A percentile compares a stretch with the other conserved stretches of the same genome.
These are phyloP conservation scores for Escarpia spicata DNA, from an alignment of 2,888 invertebrate species.

Conservation along the genomic window DNA sequence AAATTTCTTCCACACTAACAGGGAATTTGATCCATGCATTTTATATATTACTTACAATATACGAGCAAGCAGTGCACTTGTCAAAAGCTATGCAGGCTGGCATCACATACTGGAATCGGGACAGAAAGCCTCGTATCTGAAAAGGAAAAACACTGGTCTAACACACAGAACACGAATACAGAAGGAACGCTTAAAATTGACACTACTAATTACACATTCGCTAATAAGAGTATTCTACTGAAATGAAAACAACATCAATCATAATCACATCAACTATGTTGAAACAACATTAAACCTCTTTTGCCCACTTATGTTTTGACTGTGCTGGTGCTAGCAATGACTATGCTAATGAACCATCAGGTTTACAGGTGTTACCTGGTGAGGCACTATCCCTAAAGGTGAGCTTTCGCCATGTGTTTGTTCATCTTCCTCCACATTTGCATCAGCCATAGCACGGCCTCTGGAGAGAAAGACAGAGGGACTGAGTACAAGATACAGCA, in stretches of 20 bases:
- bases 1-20: not conserved
- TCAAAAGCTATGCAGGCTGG: slow-evolving; percentile 88
- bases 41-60: slow-evolving; percentile 55
- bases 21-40: not conserved
- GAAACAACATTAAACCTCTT: not conserved
- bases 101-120: slow-evolving; percentile 81
- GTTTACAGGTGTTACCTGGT: slow-evolving; percentile 66
- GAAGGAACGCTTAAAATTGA: not conserved
- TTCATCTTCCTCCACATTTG: slow-evolving; percentile 56
- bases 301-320: not conserved
- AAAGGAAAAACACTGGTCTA: slow-evolving; percentile 29
- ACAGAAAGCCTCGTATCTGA: slow-evolving; percentile 86
- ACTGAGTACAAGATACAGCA: not conserved
- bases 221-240: not conserved
- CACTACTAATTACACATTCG: too few species aligned
- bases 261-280: not conserved
- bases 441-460: slow-evolving; percentile 74
- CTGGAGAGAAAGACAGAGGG: slow-evolving; percentile 60
- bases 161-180: not conserved
- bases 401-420: slow-evolving; percentile 63
- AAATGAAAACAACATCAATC: not conserved
- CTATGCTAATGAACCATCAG: not conserved
- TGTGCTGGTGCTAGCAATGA: not conserved
- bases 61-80: slow-evolving; percentile 92
- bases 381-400: slow-evolving; percentile 84